Percentiles rank a stretch among this genome's conserved stretches.
Evolutionary conservation across 1,140 invertebrate species (phyloP).

Genomic region (Bombus superbus): DNA sequence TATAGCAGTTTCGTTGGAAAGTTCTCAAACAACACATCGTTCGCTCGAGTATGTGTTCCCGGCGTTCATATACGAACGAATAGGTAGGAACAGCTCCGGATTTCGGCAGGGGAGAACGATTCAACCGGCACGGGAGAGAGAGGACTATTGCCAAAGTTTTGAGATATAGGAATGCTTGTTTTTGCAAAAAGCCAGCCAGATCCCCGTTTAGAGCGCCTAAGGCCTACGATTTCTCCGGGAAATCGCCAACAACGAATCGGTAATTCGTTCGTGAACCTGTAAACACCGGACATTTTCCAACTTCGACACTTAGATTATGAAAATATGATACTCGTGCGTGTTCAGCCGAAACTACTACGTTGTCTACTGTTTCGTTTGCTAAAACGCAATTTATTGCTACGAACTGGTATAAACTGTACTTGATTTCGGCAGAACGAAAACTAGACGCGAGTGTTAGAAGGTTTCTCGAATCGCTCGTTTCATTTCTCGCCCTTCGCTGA

Average conservation of each 20-base stretch:
- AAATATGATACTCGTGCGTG: neutral
- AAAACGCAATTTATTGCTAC: neutral
- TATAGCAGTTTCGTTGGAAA: slow-evolving; percentile 64
- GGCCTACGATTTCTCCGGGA: slow-evolving; percentile 9
- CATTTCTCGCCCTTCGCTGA: too few relatives aligned
- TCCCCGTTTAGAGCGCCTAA: slow-evolving; percentile 18
- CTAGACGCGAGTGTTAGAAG: too few relatives aligned
- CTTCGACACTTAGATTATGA: neutral
- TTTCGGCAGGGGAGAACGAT: slow-evolving; percentile 27
- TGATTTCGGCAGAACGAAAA: too few relatives aligned
- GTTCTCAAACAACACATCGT: slow-evolving; percentile 52
- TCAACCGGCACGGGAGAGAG: slow-evolving; percentile 32
- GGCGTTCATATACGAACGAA: slow-evolving; percentile 39
- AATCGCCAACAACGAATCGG: slow-evolving; percentile 10
- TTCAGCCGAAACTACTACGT: neutral
- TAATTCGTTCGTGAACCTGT: slow-evolving; percentile 9
- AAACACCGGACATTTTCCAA: neutral
- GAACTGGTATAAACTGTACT: too few relatives aligned
- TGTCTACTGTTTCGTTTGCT: neutral
- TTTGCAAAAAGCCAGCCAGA: slow-evolving; percentile 65
- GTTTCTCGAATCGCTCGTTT: too few relatives aligned
- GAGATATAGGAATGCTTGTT: slow-evolving; percentile 77
- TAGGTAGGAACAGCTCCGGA: slow-evolving; percentile 18
- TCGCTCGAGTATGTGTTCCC: slow-evolving; percentile 46
- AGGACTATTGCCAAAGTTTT: slow-evolving; percentile 73